Evolutionary conservation across 2,113 vertebrate species (phyloP).

Genomic region (Ciconia maguari): DNA sequence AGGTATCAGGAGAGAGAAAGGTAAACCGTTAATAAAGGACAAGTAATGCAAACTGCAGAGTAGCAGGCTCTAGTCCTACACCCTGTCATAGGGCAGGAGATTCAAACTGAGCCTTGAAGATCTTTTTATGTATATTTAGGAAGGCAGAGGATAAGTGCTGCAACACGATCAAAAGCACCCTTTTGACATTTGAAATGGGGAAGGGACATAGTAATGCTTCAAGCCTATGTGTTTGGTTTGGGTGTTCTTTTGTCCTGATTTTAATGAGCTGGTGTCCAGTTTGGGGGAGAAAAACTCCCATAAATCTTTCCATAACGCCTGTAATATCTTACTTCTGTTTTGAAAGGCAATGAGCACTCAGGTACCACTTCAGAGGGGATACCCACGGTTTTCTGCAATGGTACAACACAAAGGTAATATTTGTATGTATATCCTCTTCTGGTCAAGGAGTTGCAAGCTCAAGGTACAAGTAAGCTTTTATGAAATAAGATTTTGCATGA

Average conservation of each 20-base stretch:
- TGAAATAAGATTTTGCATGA: background rate
- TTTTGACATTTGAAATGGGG: background rate
- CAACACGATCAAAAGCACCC: background rate
- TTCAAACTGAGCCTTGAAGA: background rate
- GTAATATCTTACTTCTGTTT: background rate
- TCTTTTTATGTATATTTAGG: rapidly evolving
- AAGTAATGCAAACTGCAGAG: background rate
- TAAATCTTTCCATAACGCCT: background rate
- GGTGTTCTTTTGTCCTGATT: background rate
- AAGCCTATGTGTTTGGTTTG: background rate
- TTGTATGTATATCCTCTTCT: background rate
- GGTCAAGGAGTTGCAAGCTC: background rate
- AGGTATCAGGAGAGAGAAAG: background rate
- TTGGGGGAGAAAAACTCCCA: background rate
- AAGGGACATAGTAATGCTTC: background rate
- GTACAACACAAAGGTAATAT: background rate
- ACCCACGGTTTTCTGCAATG: background rate
- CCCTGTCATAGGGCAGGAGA: background rate
- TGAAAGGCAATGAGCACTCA: background rate
- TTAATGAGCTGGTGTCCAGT: background rate
- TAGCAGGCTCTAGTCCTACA: background rate
- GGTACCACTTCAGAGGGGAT: background rate
- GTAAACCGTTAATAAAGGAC: background rate
- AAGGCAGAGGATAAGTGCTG: background rate
- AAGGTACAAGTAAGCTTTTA: background rate